Base-by-base conservation (phyloP, 2,888 invertebrate genomes). In the Metallyticus violacea region DNA sequence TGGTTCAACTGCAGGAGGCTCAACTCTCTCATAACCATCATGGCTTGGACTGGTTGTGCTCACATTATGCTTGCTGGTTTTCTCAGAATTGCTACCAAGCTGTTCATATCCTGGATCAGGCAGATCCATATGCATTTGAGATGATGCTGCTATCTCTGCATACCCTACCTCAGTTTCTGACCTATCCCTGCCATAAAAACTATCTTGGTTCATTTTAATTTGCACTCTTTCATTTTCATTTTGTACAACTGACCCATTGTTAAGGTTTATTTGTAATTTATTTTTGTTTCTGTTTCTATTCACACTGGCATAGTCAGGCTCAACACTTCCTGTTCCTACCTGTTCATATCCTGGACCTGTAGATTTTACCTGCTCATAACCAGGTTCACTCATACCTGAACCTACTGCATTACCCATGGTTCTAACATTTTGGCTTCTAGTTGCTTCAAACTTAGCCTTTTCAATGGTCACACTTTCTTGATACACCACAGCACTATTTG, bases 311-410 rank as follows among this genome's bases (percentile, higher is more conserved):
- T 86, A 87, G 29, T 86, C 86, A 26, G 29, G 76, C 29, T n/a
- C 78, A 62, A 26, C 76, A 81, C 40, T 25, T 29, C 82, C 27
- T 40, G 28, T 25, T n/a, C 92, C 91, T 1, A 93, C 93, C 92
- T 93, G 94, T 89, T 93, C 94, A 90, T 92, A 93, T 0, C 92
- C 92, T 0, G 93, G 92, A 89, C 94, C 93, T 7, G 91, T 30
- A 27, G 27, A 22, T 77, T 81, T 26, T n/a, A 87, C 85, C 26
- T 87, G 85, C 79, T 87, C 88, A 84, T 88, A 88, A 1, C 87
- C 86, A 77, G 87, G 87, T 25, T 87, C 87, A 15, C 26, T 82
- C 77, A 28, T 76, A 30, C 22, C 79, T 62, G 79, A 27, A 28
- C 77, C 28, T 82, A 28, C 40, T 62, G 26, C 29, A 86, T 88